Evolutionary conservation across 2,113 vertebrate genomes (phyloP), one percentile per base, ranked within the genome.

Genomic region (Cynopterus brachyotis): DNA sequence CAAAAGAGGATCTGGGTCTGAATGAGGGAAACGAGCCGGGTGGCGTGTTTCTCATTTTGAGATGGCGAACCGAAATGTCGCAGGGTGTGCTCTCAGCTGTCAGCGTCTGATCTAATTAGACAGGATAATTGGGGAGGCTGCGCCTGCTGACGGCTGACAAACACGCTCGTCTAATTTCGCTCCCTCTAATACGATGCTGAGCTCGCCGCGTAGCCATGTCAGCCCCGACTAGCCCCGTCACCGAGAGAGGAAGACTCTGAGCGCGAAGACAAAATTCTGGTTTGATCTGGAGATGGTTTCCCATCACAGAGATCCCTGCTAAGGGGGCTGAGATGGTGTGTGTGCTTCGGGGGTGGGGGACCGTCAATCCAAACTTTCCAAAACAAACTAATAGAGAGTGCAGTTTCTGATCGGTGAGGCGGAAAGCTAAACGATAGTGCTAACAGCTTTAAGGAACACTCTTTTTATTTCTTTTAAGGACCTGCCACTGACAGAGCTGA

Each of bases 81-180:
- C 75, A 9, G 97, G 98, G 98, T 94, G 0, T 73, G 96, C 94
- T 40, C 96, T 98, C 98, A 97, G 97, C 98, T 98, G 98, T 98
- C 98, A 98, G 84, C 94, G 89, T 97, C 96, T 98, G 97, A 98
- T 98, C 97, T 98, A 98, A 98, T 98, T 98, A 98, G 97, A 96
- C 47, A 64, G 96, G 98, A 96, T 98, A 98, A 98, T 98, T 98
- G 98, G 60, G 76, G 96, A 97, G 98, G 96, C 87, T 0, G 97
- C 97, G 97, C 92, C 87, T 76, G 72, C 85, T 89, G 96, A 96
- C 5, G 59, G 85, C 87, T 98, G 98, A 97, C 96, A 98, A 97
- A 98, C 95, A 89, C 57, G 95, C 96, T 96, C 87, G 94, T 89
- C 96, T 98, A 81, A 96, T 96, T 97, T 57, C 45, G 28, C 42